Evolutionary conservation across 1,140 invertebrate species (phyloP).

Genomic region (Dendrolimus punctatus): DNA sequence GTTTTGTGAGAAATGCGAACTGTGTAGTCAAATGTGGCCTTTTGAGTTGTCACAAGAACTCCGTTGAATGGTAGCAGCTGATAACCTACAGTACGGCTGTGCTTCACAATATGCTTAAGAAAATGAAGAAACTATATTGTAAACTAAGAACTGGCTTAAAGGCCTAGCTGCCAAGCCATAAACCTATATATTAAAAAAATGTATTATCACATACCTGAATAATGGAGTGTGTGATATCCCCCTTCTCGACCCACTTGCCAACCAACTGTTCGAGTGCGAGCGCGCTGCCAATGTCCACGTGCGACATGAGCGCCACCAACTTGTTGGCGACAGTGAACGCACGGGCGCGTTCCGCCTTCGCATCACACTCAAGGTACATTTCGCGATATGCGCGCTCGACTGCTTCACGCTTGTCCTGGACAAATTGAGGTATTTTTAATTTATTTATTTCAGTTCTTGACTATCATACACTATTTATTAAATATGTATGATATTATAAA

Average conservation of each 20-base stretch:
- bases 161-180: no score
- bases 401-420: constrained; percentile 72
- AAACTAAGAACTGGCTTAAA: no score
- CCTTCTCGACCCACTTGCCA: constrained; percentile 75
- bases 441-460: not conserved
- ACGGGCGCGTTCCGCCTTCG: constrained; percentile 48
- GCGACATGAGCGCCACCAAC: constrained; percentile 74
- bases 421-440: not conserved
- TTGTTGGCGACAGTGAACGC: constrained; percentile 73
- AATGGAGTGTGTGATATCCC: constrained; percentile 71
- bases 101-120: no score
- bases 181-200: no score
- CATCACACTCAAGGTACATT: constrained; percentile 63
- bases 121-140: no score
- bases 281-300: constrained; percentile 58
- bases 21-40: no score
- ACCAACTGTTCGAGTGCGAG: constrained; percentile 82
- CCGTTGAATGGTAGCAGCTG: no score
- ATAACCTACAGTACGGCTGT: no score
- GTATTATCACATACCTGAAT: constrained; percentile 68
- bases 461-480: not conserved
- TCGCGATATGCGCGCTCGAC: constrained; percentile 72
- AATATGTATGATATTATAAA: no score
- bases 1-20: no score
- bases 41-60: no score